These are phyloP conservation scores for Nemotelus nigrinus DNA, from an alignment of 2,888 invertebrate species.

Conservation along the genomic window DNA sequence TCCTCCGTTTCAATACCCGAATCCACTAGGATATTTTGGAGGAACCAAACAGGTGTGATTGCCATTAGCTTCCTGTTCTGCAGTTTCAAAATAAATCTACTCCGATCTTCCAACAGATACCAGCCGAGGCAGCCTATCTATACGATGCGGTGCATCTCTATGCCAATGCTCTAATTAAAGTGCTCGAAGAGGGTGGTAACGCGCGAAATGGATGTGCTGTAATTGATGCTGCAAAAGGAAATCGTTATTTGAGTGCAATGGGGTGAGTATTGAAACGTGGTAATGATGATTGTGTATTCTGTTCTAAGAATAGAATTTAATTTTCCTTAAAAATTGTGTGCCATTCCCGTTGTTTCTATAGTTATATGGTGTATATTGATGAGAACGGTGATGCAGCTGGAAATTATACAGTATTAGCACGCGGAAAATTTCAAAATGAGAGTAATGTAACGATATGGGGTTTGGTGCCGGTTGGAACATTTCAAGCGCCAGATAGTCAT, in stretches of 20 bases:
- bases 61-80: background rate
- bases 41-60: slow-evolving; percentile 74
- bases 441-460: slow-evolving; percentile 68
- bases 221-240: slow-evolving; percentile 78
- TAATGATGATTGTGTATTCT: slow-evolving; percentile 31
- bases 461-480: slow-evolving; percentile 81
- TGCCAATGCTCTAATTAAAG: slow-evolving; percentile 79
- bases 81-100: background rate
- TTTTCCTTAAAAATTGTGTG: slow-evolving; percentile 28
- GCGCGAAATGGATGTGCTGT: slow-evolving; percentile 85
- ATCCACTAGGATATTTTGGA: slow-evolving; percentile 78
- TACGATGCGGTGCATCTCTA: slow-evolving; percentile 95
- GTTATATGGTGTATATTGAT: slow-evolving; percentile 92
- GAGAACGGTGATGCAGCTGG: slow-evolving; percentile 92
- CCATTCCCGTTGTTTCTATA: slow-evolving; percentile 58
- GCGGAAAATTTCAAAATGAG: slow-evolving; percentile 62
- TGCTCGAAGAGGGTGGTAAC: slow-evolving; percentile 74
- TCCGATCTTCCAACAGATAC: slow-evolving; percentile 69
- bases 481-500: slow-evolving; percentile 70
- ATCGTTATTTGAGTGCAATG: slow-evolving; percentile 84
- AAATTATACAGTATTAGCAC: slow-evolving; percentile 87
- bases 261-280: slow-evolving; percentile 69
- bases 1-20: slow-evolving; percentile 88
- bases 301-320: background rate
- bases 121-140: slow-evolving; percentile 89